A percentile compares a stretch with the other conserved stretches of the same genome.
These are phyloP conservation scores for Amniataba percoides DNA, from an alignment of 2,797 vertebrate genomes.

Conservation along the genomic window DNA sequence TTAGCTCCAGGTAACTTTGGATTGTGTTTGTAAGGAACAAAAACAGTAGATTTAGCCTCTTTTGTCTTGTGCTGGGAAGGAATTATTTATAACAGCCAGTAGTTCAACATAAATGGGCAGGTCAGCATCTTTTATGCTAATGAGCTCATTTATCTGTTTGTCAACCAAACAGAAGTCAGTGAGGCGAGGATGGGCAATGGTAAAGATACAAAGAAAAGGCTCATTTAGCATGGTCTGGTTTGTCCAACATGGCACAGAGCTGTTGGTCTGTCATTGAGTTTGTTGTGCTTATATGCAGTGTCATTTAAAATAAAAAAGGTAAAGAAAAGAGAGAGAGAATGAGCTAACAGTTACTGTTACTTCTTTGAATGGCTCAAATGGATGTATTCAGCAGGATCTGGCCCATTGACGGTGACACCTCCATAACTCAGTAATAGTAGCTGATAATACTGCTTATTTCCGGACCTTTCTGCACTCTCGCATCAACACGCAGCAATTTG, in stretches of 20 bases:
- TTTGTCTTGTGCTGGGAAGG: too few relatives aligned
- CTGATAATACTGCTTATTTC: slow-evolving; percentile 30
- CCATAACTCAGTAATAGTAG: slow-evolving; percentile 14
- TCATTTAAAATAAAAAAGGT: background rate
- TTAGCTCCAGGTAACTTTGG: background rate
- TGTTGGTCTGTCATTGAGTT: background rate
- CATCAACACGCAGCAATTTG: slow-evolving; percentile 28
- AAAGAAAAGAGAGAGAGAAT: too few relatives aligned
- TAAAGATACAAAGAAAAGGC: background rate
- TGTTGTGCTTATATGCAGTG: background rate
- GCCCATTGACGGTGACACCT: slow-evolving; percentile 18
- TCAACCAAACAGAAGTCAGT: too few relatives aligned
- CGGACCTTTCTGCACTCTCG: background rate
- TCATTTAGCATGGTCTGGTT: background rate
- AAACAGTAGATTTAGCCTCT: background rate
- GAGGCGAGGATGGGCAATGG: too few relatives aligned
- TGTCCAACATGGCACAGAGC: background rate
- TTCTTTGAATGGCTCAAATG: background rate
- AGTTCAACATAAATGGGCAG: too few relatives aligned
- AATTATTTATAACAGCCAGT: too few relatives aligned
- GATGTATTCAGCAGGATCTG: background rate
- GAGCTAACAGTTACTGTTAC: too few relatives aligned
- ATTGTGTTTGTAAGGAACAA: background rate
- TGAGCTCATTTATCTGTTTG: too few relatives aligned
- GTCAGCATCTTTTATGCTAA: too few relatives aligned